Conservation (phyloP, 2,113 vertebrate genomes). For the Dermatemys mawii region DNA sequence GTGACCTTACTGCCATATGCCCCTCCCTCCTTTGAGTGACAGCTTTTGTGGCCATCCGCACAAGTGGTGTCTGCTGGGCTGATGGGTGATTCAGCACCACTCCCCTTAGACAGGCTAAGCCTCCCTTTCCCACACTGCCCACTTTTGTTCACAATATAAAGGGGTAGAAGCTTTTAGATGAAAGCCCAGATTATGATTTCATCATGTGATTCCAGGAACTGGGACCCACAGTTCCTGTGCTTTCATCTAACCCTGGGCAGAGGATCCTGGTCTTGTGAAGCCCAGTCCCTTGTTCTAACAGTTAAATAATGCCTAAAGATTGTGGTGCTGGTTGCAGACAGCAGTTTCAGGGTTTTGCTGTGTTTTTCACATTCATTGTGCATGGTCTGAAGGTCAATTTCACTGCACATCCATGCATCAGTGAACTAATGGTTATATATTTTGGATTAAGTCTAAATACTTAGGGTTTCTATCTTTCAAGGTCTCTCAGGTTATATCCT, state of each 20-base stretch:
- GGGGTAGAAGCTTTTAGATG: not conserved
- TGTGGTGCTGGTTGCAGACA: not conserved
- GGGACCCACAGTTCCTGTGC: not conserved
- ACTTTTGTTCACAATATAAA: not conserved
- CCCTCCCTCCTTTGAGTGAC: not conserved
- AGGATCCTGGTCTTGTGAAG: not conserved
- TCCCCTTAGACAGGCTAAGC: not conserved
- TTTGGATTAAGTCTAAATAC: not conserved
- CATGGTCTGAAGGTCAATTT: not conserved
- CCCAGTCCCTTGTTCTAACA: not conserved
- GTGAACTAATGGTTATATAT: not conserved
- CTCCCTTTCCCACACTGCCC: not conserved
- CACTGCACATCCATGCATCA: not conserved
- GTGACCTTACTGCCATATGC: fast-evolving
- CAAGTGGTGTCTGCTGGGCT: not conserved
- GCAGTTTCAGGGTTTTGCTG: not conserved
- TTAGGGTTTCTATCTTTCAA: not conserved
- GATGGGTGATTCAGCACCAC: not conserved
- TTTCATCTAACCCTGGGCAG: not conserved
- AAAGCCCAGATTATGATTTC: not conserved
- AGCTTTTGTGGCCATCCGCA: not conserved
- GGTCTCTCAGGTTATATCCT: conserved; percentile 31
- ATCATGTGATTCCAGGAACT: not conserved
- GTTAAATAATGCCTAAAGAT: not conserved
- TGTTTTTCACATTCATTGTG: not conserved